Base-by-base conservation (phyloP, 1,140 invertebrate genomes). In the Drosophila biarmipes region DNA sequence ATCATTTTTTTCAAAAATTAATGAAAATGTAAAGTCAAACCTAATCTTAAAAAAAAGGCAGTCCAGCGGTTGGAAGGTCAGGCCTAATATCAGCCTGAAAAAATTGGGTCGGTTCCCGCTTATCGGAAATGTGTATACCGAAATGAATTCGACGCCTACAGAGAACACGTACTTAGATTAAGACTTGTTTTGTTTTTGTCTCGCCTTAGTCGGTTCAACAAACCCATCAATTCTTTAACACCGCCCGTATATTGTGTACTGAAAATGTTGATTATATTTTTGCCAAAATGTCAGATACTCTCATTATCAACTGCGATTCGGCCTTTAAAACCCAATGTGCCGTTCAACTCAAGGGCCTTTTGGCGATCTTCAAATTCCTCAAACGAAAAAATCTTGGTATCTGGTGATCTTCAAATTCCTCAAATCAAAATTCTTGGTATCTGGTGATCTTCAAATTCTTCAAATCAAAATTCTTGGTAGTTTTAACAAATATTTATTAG, bases 401-500 rank as follows among this genome's bases (percentile, higher is more conserved):
- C n/a, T n/a, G n/a, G n/a, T n/a, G n/a, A n/a, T n/a, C n/a, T n/a
- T n/a, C n/a, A n/a, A n/a, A n/a, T n/a, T n/a, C n/a, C n/a, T n/a
- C n/a, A n/a, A 29, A 11, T 17, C 8, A 15, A 55, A 69, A 69
- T 46, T 55, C 66, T 68, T 55, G 40, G 27, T 31, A 29, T n/a
- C n/a, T 6, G n/a, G 15, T 54, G 68, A 55, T 35, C 49, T 73
- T 53, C 29, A 11, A 29, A 46, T 62, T 62, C 19, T 27, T 42
- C 10, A 42, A 29, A 11, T 17, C 8, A 15, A 55, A 69, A 69
- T 46, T 55, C 66, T 68, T 55, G 40, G 27, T 31, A 29, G 74
- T 89, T 46, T 61, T 87, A 87, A 89, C 84, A 89, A 80, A 69
- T 78, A 78, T 81, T 68, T 52, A 73, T 51, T 61, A 59, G 72